Conservation (phyloP, 1,140 invertebrate genomes). For the Rhopalosiphum maidis region DNA sequence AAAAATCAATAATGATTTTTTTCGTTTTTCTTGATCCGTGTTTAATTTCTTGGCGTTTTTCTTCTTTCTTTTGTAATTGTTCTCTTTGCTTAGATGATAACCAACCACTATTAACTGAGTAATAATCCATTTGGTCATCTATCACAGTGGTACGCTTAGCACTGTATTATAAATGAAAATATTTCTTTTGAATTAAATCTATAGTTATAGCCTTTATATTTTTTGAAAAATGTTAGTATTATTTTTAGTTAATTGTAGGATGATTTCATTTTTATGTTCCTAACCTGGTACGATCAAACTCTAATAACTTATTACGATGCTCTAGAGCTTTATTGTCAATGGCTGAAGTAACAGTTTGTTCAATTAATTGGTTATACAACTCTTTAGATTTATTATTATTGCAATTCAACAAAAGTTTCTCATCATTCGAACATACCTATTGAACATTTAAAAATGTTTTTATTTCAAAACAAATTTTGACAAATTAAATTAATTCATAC, state of each 20-base stretch:
- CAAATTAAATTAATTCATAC: constrained; percentile 65
- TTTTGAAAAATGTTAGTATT: neutral
- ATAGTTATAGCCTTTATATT: no score
- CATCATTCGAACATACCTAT: constrained; percentile 77
- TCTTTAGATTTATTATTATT: constrained; percentile 75
- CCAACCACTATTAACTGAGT: constrained; percentile 83
- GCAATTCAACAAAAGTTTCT: constrained; percentile 72
- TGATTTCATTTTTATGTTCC: neutral
- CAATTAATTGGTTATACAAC: constrained; percentile 67
- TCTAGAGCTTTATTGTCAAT: constrained; percentile 73
- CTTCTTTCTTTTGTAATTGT: constrained; percentile 73
- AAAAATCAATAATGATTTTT: constrained; percentile 85
- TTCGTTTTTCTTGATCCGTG: constrained; percentile 73
- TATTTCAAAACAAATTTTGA: neutral
- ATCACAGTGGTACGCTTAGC: constrained; percentile 87
- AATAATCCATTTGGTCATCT: constrained; percentile 95
- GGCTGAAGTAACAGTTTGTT: constrained; percentile 64
- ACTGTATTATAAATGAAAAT: constrained; percentile 64
- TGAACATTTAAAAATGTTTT: constrained; percentile 28
- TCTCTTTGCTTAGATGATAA: constrained; percentile 74
- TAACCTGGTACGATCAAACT: constrained; percentile 85
- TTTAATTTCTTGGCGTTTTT: constrained; percentile 70
- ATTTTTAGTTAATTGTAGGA: neutral
- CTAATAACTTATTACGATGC: constrained; percentile 82
- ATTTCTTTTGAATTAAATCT: neutral